phyloP scores from a whole-genome alignment of 2,888 invertebrate species.

The Nomada goodeniana region DNA sequence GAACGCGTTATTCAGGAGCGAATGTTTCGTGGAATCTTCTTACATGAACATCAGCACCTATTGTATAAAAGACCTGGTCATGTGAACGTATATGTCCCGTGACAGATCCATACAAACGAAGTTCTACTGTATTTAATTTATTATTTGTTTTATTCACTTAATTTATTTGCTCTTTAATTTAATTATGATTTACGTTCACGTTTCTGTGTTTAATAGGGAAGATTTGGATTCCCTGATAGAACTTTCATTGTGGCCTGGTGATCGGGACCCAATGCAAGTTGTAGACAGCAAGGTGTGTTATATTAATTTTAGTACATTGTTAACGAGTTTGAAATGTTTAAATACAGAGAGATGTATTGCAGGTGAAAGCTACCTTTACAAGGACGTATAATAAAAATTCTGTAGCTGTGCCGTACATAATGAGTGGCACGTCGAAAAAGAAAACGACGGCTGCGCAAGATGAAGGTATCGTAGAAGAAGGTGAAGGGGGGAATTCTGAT shows the following conservation, averaged over 20 bases:
- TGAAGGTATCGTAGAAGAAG: slow-evolving; percentile 83
- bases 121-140: too few species aligned
- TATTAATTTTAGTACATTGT: slow-evolving; percentile 32
- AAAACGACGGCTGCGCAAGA: slow-evolving; percentile 83
- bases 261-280: slow-evolving; percentile 90
- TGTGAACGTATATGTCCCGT: too few species aligned
- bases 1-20: too few species aligned
- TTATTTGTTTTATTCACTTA: too few species aligned
- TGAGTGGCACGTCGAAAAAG: slow-evolving; percentile 87
- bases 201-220: slow-evolving; percentile 86
- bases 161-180: too few species aligned
- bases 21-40: too few species aligned
- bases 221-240: slow-evolving; percentile 96
- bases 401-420: slow-evolving; percentile 91
- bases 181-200: neutral
- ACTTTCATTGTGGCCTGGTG: slow-evolving; percentile 93
- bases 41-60: too few species aligned
- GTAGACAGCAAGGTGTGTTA: slow-evolving; percentile 89
- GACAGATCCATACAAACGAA: too few species aligned
- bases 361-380: slow-evolving; percentile 98
- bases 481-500: slow-evolving; percentile 81
- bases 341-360: neutral
- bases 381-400: slow-evolving; percentile 95
- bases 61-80: too few species aligned
- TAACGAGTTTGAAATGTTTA: neutral